Evolutionary conservation across 2,797 vertebrate genomes (phyloP).

Genomic region (Apogon talboti): DNA sequence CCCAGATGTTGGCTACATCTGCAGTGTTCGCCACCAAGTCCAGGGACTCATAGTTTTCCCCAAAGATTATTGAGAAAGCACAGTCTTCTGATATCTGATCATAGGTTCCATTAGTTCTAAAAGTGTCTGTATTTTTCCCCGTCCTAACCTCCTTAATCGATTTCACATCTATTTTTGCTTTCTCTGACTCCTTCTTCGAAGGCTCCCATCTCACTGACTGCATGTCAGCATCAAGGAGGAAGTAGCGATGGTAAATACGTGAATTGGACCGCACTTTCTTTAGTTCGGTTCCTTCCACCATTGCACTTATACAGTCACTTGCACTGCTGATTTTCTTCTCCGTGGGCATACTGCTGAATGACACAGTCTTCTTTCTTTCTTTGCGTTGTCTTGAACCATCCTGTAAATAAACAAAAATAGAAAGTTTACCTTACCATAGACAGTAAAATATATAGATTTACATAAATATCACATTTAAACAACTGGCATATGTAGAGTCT

Average conservation of each 20-base stretch:
- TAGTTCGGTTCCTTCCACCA: slow-evolving; percentile 97
- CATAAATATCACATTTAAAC: too few species aligned
- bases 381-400: slow-evolving; percentile 94
- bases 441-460: neutral
- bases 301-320: slow-evolving; percentile 94
- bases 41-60: slow-evolving; percentile 96
- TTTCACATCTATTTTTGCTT: slow-evolving; percentile 97
- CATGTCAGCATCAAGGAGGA: slow-evolving; percentile 97
- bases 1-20: slow-evolving; percentile 97
- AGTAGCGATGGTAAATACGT: slow-evolving; percentile 94
- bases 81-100: slow-evolving; percentile 99
- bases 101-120: slow-evolving; percentile 95
- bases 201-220: slow-evolving; percentile 98
- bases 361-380: slow-evolving; percentile 97
- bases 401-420: slow-evolving; percentile 75
- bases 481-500: too few species aligned
- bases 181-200: slow-evolving; percentile 98
- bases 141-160: slow-evolving; percentile 97
- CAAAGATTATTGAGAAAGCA: slow-evolving; percentile 96
- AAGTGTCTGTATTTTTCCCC: slow-evolving; percentile 98
- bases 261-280: slow-evolving; percentile 97
- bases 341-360: slow-evolving; percentile 98
- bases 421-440: neutral
- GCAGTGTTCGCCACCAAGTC: slow-evolving; percentile 98
- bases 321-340: slow-evolving; percentile 98